A percentile compares a stretch with the other conserved stretches of the same genome.
Conservation (phyloP, 2,888 invertebrate species). For the Epinotia nisella region DNA sequence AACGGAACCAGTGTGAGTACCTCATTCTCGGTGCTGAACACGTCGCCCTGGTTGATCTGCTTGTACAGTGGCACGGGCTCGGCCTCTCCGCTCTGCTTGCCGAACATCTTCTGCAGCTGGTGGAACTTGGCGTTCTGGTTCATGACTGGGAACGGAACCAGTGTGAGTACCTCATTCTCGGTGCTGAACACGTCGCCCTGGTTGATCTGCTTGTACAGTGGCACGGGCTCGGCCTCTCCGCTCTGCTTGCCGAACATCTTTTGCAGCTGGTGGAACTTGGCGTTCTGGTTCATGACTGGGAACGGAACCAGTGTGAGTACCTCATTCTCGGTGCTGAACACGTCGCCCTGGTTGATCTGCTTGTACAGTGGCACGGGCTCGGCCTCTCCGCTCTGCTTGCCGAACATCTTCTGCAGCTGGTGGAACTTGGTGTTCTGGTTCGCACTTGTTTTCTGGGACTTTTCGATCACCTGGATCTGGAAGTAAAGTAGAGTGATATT, state of each 20-base stretch:
- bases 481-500: conserved; percentile 3
- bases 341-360: conserved; percentile 85
- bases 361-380: conserved; percentile 83
- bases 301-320: no score
- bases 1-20: no score
- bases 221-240: conserved; percentile 75
- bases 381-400: conserved; percentile 81
- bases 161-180: conserved; percentile 85
- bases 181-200: conserved; percentile 85
- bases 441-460: conserved; percentile 89
- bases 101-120: no score
- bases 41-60: conserved; percentile 85
- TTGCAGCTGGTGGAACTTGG: no score
- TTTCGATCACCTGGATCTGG: conserved; percentile 81
- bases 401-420: conserved; percentile 91
- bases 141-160: no score
- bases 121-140: no score
- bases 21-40: conserved; percentile 85
- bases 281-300: no score
- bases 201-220: conserved; percentile 85
- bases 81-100: no score
- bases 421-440: conserved; percentile 93
- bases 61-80: conserved; percentile 83
- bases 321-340: conserved; percentile 85
- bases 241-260: conserved; percentile 88